Conservation (phyloP, 2,113 vertebrate genomes). For the Megaceryle maxima region DNA sequence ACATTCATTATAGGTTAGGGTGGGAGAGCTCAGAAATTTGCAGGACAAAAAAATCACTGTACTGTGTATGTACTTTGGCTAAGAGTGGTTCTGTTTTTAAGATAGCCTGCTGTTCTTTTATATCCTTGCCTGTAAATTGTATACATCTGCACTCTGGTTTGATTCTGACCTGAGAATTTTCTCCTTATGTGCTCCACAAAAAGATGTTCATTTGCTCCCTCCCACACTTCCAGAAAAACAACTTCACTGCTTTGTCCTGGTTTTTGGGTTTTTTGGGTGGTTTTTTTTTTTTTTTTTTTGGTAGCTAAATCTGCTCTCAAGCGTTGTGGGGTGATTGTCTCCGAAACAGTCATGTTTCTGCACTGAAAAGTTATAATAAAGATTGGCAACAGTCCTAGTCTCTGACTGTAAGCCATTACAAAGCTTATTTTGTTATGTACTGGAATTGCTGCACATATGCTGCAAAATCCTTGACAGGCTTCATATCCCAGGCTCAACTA, state of each 20-base stretch:
- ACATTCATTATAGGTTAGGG: background rate
- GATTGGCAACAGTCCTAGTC: background rate
- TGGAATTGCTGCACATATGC: background rate
- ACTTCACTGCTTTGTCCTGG: background rate
- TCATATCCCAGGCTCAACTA: background rate
- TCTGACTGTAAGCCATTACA: background rate
- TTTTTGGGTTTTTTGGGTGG: background rate
- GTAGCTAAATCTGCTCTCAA: constrained; percentile 5
- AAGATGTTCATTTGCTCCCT: constrained; percentile 31
- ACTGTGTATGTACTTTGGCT: background rate
- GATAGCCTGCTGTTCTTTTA: background rate
- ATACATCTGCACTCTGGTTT: constrained; percentile 13
- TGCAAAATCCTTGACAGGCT: background rate
- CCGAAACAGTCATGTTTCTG: background rate
- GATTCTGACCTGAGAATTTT: constrained; percentile 34
- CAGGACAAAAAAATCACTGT: background rate
- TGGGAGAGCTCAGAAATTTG: background rate
- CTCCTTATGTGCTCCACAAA: background rate
- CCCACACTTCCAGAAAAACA: constrained; percentile 36
- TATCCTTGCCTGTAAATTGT: constrained; percentile 18
- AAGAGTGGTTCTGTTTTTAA: background rate
- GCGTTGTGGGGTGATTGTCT: background rate
- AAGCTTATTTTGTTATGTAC: background rate
- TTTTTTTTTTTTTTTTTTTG: background rate
- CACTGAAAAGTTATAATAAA: background rate